Percentiles rank a stretch among this genome's conserved stretches.
These are phyloP conservation scores for Lamproptera curius DNA, from an alignment of 2,888 invertebrate genomes.

Conservation along the genomic window DNA sequence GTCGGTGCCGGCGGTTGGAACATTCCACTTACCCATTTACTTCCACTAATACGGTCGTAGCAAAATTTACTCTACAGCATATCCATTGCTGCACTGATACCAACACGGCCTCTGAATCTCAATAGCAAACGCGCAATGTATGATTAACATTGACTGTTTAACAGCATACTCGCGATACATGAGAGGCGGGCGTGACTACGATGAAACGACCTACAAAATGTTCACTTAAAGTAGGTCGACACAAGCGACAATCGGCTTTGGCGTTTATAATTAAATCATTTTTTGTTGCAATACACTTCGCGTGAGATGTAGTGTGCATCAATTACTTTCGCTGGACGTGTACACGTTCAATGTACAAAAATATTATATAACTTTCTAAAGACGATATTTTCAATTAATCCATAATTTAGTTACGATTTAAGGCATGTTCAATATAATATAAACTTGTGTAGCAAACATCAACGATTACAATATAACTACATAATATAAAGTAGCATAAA, in stretches of 20 bases:
- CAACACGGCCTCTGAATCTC: too few relatives aligned
- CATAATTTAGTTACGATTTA: not conserved
- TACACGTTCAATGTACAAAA: not conserved
- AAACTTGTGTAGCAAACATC: too few relatives aligned
- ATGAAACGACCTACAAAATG: constrained; percentile 62
- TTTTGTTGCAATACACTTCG: constrained; percentile 19
- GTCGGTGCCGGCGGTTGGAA: constrained; percentile 31
- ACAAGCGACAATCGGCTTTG: constrained; percentile 24
- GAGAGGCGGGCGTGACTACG: constrained; percentile 52
- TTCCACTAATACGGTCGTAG: constrained; percentile 5
- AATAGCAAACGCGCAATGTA: too few relatives aligned
- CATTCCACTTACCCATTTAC: constrained; percentile 24
- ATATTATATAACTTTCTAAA: not conserved
- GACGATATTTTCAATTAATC: not conserved
- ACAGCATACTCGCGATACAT: constrained; percentile 24
- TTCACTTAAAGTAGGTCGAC: constrained; percentile 60
- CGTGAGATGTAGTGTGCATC: not conserved
- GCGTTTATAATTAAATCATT: constrained; percentile 36
- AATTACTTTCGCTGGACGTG: not conserved
- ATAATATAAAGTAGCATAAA: too few relatives aligned
- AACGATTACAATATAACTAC: too few relatives aligned
- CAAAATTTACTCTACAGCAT: too few relatives aligned
- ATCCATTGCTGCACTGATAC: too few relatives aligned
- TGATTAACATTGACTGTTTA: not conserved
- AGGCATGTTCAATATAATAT: not conserved